Base-by-base conservation (phyloP, 2,888 invertebrate genomes). In the Mechanitis messenoides region DNA sequence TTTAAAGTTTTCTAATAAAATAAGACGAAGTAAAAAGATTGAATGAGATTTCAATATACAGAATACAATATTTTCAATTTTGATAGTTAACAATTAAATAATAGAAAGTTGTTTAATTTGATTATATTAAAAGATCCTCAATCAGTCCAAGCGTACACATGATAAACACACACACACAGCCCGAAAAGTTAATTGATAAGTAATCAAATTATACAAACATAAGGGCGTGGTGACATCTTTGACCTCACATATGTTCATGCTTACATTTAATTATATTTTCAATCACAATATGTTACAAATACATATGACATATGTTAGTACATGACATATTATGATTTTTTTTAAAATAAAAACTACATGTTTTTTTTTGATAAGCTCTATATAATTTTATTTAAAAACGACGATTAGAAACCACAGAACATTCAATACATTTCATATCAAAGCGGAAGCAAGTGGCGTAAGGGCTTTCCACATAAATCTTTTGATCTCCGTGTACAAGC, bases 401-500 rank as follows among this genome's bases (percentile, higher is more conserved):
- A 50, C 28, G 50, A 50, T 50, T 50, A 50, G 50, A 50, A 50
- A 50, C 31, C 50, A 31, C 50, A 28, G 31, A 31, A 5, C 50
- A 50, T 50, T 50, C 50, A 50, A 50, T 50, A 50, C 50, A 50
- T 50, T 50, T 50, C 11, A 50, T 50, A 50, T 50, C 50, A 50
- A 50, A 50, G 50, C 50, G 11, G 50, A 50, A 31, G 50, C 50
- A 50, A 50, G 50, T 50, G 50, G 50, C 50, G 50, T 50, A n/a
- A 50, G 50, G 50, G 50, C 50, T 50, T 50, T 50, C 11, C 50
- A 50, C 50, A 50, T 50, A 67, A 63, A 56, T 64, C 73, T 74
- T 75, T 75, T 75, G 75, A 75, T 75, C 72, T 69, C 68, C 71
- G 65, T 72, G 73, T 64, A 68, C 70, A 68, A 71, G 69, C 71